These are phyloP conservation scores for Chauna torquata DNA, from an alignment of 2,113 vertebrate species.

Conservation along the genomic window DNA sequence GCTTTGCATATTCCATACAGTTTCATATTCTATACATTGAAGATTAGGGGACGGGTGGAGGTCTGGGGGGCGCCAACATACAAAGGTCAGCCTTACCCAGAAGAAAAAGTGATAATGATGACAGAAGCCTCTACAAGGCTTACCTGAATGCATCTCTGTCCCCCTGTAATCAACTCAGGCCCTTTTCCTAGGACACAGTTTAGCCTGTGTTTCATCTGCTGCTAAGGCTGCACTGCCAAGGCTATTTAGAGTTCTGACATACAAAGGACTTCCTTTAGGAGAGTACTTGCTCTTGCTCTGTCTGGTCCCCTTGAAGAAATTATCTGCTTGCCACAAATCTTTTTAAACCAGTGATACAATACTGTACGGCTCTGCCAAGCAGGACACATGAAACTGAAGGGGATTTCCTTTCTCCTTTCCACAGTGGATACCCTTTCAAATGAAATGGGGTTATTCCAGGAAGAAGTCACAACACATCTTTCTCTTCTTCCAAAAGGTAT, in stretches of 20 bases:
- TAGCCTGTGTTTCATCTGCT: background rate
- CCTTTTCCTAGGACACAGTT: background rate
- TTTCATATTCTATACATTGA: background rate
- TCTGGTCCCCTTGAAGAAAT: background rate
- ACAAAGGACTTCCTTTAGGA: background rate
- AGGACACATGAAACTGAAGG: background rate
- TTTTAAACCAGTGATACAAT: background rate
- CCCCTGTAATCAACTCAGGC: background rate
- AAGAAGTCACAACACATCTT: background rate
- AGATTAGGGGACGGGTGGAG: background rate
- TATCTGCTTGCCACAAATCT: background rate
- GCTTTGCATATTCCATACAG: background rate
- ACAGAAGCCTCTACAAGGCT: background rate
- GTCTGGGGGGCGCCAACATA: too few species aligned
- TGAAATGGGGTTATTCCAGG: background rate
- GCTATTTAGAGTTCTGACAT: background rate
- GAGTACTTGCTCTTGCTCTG: background rate
- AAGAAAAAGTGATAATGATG: background rate
- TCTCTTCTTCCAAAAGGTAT: background rate
- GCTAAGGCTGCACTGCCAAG: background rate
- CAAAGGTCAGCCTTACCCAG: background rate
- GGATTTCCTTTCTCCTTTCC: background rate
- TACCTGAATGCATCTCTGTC: background rate
- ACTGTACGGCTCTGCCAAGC: background rate
- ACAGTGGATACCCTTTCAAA: background rate